Conservation (phyloP, 2,797 vertebrate species). For the Orientallactaga sibirica region DNA sequence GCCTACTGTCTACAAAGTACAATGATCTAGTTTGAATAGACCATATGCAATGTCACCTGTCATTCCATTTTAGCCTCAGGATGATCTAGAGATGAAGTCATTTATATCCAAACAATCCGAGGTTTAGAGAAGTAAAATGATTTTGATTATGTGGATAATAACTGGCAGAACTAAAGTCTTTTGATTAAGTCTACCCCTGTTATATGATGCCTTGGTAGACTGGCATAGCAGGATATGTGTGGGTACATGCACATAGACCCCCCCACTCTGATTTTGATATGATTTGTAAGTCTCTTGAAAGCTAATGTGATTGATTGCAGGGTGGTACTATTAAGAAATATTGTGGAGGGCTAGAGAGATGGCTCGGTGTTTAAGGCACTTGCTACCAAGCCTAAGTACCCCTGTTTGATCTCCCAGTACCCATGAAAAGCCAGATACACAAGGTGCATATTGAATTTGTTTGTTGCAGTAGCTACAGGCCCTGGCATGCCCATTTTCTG, state of each 20-base stretch:
- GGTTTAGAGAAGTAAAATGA: conserved; percentile 33
- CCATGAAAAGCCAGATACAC: no score
- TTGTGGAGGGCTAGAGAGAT: background rate
- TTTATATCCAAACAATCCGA: conserved; percentile 5
- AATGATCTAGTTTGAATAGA: background rate
- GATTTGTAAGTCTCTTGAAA: background rate
- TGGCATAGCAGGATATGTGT: background rate
- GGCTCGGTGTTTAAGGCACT: no score
- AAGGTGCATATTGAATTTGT: no score
- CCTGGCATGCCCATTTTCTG: no score
- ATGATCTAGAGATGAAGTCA: conserved; percentile 27
- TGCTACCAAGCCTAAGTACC: no score
- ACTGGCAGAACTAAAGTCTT: conserved; percentile 6
- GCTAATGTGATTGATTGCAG: background rate
- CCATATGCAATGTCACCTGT: background rate
- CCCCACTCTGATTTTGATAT: background rate
- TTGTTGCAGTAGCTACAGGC: no score
- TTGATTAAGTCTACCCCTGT: background rate
- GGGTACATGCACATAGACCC: background rate
- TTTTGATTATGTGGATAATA: background rate
- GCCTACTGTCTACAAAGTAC: background rate
- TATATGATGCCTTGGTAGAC: background rate
- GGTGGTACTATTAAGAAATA: no score
- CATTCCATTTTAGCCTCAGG: conserved; percentile 11
- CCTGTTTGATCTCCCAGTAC: no score